Base-by-base conservation (phyloP, 1,140 invertebrate genomes). In the Leptonema lineaticorne region DNA sequence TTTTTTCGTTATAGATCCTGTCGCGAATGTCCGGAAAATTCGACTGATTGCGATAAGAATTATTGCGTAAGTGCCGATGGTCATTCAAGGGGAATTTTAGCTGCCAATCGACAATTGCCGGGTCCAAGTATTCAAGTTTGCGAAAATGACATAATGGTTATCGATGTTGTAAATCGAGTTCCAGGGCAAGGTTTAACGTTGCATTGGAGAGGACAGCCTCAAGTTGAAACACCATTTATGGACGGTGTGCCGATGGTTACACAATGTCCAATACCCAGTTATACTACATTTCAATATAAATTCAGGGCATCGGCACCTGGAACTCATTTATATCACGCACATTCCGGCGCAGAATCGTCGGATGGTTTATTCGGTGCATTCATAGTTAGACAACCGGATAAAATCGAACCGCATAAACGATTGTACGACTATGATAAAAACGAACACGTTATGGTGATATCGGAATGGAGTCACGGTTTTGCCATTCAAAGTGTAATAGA, bases 121-220 rank as follows among this genome's bases (percentile, higher is more conserved):
- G 93, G 92, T 0, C 93, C 94, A 0, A 77, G 86, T 4, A 91
- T 96, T 48, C 89, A 94, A 81, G 92, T 95, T 2, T 95, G 92
- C 72, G 85, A 93, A 76, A 92, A 92, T 74, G 93, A 96, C 75
- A 91, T 91, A 4, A 79, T 95, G 4, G 86, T 95, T 0, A 88
- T 95, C 0, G 91, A 94, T 78, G 88, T 95, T 0, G 85, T 89
- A 0, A 95, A 96, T 75, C 83, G 88, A 62, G 82, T 94, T 20
- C 85, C 86, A 2, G 88, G 89, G 1, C 88, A 92, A 72, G 84
- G 86, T 0, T 82, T 88, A 0, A 85, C 89, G 0, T 84, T 95
- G 50, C 93, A 96, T 76, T 95, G 92, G 92, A 86, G 92, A 63
- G 93, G 93, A 0, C 85, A 94, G 56, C 85, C 87, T 0, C 92